Evolutionary conservation across 2,888 invertebrate species (phyloP), one percentile per base, ranked within the genome.

Genomic region (Perithous albicinctus): DNA sequence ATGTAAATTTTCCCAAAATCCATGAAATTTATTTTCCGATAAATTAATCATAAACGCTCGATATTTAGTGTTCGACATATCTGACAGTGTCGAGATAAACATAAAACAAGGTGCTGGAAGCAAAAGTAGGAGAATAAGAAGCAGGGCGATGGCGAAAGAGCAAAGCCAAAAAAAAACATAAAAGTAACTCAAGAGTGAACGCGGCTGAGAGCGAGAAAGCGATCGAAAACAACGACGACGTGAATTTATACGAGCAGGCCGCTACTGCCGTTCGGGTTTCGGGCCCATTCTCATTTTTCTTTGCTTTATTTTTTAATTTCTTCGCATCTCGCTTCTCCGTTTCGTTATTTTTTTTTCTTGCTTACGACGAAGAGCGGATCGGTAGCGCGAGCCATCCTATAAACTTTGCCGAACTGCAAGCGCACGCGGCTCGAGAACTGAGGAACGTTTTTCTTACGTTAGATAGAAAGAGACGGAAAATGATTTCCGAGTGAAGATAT

Each of bases 381-480:
- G 64, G 81, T 78, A 78, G 81, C 78, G 26, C 75, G 63, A 72
- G 70, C 18, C 41, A 48, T 61, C 41, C 73, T 59, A 74, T 41
- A 59, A n/a, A 66, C 41, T 66, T 41, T 56, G 6, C 46, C 32
- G 35, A 61, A 41, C 51, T 43, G 43, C 63, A 54, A 77, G 54
- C 67, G 54, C 43, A 51, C 10, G 59, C 59, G 43, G 29, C 18
- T 41, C 43, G 70, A 56, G n/a, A n/a, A n/a, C n/a, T n/a, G n/a
- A 15, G 10, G 26, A 4, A 15, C 38, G 69, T 12, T 10, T n/a
- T 35, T 18, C 35, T 59, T 59, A 35, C 18, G 59, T 32, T 32
- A 2, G 29, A 29, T n/a, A 29, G 32, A 69, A 38, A 54, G 67
- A 54, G 69, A 20, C 23, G n/a, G 7, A 38, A 54, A 69, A 20